Evolutionary conservation across 2,888 invertebrate species (phyloP).

Genomic region (Hypercompe scribonia): DNA sequence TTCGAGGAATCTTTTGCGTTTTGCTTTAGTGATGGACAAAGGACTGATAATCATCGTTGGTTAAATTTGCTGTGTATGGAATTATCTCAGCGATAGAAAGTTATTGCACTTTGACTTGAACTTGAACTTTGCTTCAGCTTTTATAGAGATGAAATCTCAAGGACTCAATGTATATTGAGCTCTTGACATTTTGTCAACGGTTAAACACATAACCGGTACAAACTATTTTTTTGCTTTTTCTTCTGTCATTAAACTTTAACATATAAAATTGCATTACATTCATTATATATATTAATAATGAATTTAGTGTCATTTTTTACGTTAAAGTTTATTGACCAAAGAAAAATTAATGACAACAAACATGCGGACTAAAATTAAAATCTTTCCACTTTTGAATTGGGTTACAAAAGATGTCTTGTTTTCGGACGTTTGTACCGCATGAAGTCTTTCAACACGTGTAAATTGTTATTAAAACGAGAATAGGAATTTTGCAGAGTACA

Average conservation of each 20-base stretch:
- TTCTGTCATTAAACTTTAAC: too few relatives aligned
- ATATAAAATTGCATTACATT: too few relatives aligned
- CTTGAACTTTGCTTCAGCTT: neutral
- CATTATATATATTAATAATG: too few relatives aligned
- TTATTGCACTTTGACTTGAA: neutral
- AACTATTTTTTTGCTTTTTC: too few relatives aligned
- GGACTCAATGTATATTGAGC: too few relatives aligned
- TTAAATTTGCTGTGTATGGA: too few relatives aligned
- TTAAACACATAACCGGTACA: too few relatives aligned
- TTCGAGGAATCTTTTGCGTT: neutral
- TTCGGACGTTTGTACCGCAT: neutral
- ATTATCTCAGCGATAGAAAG: neutral
- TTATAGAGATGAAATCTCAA: neutral
- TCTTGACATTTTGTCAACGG: too few relatives aligned
- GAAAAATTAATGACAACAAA: neutral
- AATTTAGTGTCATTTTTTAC: too few relatives aligned
- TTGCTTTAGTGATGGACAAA: neutral
- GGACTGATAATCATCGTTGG: neutral
- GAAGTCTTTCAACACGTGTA: conserved; percentile 23
- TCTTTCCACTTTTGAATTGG: neutral
- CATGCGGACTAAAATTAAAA: neutral
- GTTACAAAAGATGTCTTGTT: conserved; percentile 19
- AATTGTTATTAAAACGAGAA: conserved; percentile 46
- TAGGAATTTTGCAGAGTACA: conserved; percentile 39
- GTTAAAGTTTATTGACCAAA: neutral